Base-by-base conservation (phyloP, 2,113 vertebrate species). In the Heterocephalus glaber region DNA sequence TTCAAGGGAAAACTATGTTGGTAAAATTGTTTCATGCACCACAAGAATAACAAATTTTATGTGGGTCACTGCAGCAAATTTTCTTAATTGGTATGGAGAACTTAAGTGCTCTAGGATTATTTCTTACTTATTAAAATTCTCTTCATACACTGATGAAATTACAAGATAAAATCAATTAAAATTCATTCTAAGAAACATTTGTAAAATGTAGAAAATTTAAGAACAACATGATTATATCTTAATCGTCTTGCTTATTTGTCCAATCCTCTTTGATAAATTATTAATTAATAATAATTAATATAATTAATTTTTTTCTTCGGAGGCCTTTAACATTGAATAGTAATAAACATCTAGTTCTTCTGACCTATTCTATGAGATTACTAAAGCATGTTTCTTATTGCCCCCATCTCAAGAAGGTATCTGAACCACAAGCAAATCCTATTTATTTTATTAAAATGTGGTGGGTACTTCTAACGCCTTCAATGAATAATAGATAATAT, bases 201-300 rank as follows among this genome's bases (percentile, higher is more conserved):
- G 52, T 82, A 47, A 93, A 96, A 58, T 56, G 41, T 56, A 44
- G 35, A 74, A 85, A 79, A 84, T 58, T 92, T 96, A 16, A 87
- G 17, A 85, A 76, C 16, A 85, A 63, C 41, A 83, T 92, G 44
- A 44, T 52, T 68, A n/a, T 3, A 65, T 30, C 24, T 85, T 47
- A 2, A 92, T 82, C 17, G 26, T 86, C 4, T 11, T 58, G 30
- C 12, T 83, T 74, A 58, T 20, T 11, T 92, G 5, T 86, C 17
- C 96, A 70, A 65, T n/a, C 1, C 14, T 14, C 30, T 76, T 77
- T 38, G 44, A 1, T 22, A 86, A 87, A 74, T 66, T 35, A 54
- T n/a, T 74, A 72, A 30, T 76, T 47, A n/a, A n/a, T n/a, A n/a
- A n/a, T n/a, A n/a, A n/a, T n/a, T n/a, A n/a, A n/a, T n/a, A n/a